phyloP scores from a whole-genome alignment of 2,113 vertebrate genomes.

The Cisticola juncidis region DNA sequence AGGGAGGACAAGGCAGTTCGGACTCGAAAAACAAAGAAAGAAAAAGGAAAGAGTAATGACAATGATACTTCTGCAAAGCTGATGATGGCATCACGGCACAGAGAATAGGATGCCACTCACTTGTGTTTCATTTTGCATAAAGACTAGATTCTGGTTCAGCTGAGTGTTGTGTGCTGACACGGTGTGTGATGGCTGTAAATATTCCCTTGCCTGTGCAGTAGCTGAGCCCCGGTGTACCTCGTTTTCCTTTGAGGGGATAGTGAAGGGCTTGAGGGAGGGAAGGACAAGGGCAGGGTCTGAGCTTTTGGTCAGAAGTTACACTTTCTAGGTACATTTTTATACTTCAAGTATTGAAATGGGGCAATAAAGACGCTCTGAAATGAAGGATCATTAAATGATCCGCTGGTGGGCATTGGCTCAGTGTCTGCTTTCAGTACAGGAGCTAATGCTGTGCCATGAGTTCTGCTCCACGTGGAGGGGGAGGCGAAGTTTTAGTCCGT shows the following conservation, averaged over 20 bases:
- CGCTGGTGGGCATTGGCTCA: neutral
- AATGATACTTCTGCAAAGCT: constrained; percentile 40
- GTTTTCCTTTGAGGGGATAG: constrained; percentile 33
- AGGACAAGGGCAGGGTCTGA: constrained; percentile 53
- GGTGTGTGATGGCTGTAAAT: constrained; percentile 48
- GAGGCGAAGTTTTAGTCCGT: neutral
- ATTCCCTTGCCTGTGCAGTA: constrained; percentile 7
- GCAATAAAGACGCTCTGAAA: constrained; percentile 65
- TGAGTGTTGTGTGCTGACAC: neutral
- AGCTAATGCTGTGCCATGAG: neutral
- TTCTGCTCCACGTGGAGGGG: neutral
- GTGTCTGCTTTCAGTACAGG: neutral
- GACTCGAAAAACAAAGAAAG: neutral
- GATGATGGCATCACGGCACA: constrained; percentile 40
- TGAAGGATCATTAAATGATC: constrained; percentile 57
- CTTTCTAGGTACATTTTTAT: constrained; percentile 69
- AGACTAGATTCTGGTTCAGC: constrained; percentile 16
- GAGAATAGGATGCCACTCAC: constrained; percentile 24
- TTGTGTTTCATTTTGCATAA: constrained; percentile 27
- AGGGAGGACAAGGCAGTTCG: neutral
- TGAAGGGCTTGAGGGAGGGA: constrained; percentile 6
- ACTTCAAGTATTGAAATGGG: constrained; percentile 39
- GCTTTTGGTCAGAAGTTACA: constrained; percentile 56
- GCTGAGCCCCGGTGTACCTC: constrained; percentile 31
- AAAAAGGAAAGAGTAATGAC: neutral